Evolutionary conservation across 2,888 invertebrate genomes (phyloP).

Genomic region (Parelbella ahira): DNA sequence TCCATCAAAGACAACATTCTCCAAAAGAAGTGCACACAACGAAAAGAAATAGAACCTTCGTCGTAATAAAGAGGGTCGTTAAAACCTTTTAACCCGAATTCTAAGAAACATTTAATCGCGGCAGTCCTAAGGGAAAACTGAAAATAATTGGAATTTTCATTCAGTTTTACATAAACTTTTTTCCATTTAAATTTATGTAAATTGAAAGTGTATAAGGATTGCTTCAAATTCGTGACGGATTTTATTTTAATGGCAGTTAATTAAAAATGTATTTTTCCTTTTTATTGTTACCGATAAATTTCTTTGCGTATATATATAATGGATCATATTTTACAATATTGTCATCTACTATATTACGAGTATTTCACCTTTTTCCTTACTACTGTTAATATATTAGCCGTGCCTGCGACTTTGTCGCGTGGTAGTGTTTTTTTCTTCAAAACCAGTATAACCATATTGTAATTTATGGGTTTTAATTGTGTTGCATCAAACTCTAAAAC

Average conservation of each 20-base stretch:
- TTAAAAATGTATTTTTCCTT: too few relatives aligned
- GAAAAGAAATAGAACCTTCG: constrained; percentile 5
- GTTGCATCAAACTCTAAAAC: too few relatives aligned
- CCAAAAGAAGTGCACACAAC: not conserved
- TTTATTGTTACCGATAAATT: too few relatives aligned
- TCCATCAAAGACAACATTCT: not conserved
- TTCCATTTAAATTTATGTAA: constrained; percentile 8
- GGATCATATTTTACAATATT: too few relatives aligned
- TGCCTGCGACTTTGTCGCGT: too few relatives aligned
- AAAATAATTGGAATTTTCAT: constrained; percentile 30
- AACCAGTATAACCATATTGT: too few relatives aligned
- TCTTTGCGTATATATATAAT: too few relatives aligned
- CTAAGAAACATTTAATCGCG: constrained; percentile 28
- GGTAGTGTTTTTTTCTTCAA: too few relatives aligned
- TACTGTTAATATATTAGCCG: too few relatives aligned
- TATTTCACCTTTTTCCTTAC: too few relatives aligned
- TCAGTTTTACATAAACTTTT: constrained; percentile 19
- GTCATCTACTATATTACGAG: too few relatives aligned
- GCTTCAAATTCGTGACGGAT: not conserved
- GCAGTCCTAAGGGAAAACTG: constrained; percentile 29
- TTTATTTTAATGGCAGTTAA: not conserved
- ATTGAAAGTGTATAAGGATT: constrained; percentile 6
- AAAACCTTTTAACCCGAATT: constrained; percentile 28
- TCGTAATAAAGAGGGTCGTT: constrained; percentile 23
- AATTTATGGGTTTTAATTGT: too few relatives aligned